These are phyloP conservation scores for Coracias cyanogaster DNA, from an alignment of 2,797 vertebrate species.

Conservation along the genomic window DNA sequence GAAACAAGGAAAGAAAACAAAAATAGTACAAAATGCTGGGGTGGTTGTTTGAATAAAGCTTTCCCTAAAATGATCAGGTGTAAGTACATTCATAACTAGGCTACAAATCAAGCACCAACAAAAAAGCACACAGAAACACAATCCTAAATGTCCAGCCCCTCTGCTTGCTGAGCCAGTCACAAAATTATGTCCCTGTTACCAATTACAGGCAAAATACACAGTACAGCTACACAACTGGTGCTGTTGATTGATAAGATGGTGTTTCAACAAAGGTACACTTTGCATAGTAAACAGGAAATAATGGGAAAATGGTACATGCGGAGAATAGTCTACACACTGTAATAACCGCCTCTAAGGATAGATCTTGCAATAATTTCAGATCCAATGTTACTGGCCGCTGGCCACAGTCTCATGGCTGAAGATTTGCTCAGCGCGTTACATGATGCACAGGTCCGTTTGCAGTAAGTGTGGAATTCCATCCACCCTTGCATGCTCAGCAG, in stretches of 20 bases:
- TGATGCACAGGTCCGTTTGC: background rate
- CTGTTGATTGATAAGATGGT: background rate
- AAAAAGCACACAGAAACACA: background rate
- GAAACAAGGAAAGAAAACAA: background rate
- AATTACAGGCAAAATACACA: background rate
- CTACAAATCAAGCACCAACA: background rate
- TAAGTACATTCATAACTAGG: background rate
- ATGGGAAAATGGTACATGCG: background rate
- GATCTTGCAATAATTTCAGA: background rate
- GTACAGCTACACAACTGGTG: fast-evolving
- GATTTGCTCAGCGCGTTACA: fast-evolving
- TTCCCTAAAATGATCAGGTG: background rate
- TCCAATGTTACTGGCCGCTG: background rate
- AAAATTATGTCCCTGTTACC: background rate
- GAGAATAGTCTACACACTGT: fast-evolving
- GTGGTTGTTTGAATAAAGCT: background rate
- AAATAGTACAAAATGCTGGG: background rate
- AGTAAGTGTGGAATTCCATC: background rate
- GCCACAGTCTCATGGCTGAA: background rate
- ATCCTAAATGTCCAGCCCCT: background rate
- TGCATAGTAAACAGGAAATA: background rate
- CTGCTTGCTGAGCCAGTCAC: background rate
- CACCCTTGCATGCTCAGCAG: background rate
- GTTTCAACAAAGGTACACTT: background rate
- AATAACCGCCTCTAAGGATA: background rate